phyloP scores from a whole-genome alignment of 2,113 vertebrate species.

The Peromyscus maniculatus region DNA sequence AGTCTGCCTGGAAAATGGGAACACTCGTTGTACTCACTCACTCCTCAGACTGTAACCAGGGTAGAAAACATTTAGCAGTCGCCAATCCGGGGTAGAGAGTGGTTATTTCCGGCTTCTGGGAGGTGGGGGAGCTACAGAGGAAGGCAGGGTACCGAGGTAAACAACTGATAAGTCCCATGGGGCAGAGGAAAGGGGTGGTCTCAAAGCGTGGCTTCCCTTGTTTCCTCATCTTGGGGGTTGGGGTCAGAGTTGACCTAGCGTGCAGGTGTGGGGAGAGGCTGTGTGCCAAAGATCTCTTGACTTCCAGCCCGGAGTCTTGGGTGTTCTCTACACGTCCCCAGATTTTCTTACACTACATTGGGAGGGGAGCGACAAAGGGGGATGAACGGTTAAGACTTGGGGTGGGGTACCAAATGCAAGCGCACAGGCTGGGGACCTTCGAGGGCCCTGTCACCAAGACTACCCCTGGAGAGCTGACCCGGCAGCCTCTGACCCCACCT shows the following conservation, averaged over 20 bases:
- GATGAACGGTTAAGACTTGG: not conserved
- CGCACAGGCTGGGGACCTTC: not conserved
- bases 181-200: not conserved
- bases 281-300: not conserved
- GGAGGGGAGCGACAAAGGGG: slow-evolving; percentile 48
- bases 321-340: not conserved
- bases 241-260: not conserved
- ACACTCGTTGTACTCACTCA: not conserved
- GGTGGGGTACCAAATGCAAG: not conserved
- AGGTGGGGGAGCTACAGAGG: not conserved
- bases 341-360: not conserved
- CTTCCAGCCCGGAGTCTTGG: not conserved
- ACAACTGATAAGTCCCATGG: not conserved
- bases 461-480: slow-evolving; percentile 49
- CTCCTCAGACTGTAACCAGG: not conserved
- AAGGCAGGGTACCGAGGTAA: not conserved
- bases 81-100: not conserved
- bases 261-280: not conserved
- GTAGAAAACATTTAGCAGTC: not conserved
- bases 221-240: not conserved
- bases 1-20: slow-evolving; percentile 49
- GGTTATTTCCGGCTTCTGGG: slow-evolving; percentile 47
- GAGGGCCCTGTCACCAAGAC: slow-evolving; percentile 69
- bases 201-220: not conserved
- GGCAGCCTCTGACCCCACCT: slow-evolving; percentile 76